Evolutionary conservation across 2,113 vertebrate species (phyloP).

Genomic region (Noturus placidus): DNA sequence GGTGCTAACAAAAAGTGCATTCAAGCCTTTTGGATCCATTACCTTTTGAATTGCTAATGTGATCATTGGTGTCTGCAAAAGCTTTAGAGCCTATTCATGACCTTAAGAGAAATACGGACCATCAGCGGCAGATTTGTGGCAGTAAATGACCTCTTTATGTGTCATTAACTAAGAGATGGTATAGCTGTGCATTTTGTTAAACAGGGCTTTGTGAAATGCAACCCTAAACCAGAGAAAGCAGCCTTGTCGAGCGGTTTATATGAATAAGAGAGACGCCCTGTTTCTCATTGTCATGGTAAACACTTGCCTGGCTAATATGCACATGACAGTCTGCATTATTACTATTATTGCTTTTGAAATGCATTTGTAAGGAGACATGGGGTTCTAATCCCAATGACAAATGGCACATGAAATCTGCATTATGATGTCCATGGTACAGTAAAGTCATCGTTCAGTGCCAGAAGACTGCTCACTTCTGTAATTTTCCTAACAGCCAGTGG

Average conservation of each 20-base stretch:
- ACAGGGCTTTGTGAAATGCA: constrained; percentile 8
- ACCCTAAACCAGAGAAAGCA: background rate
- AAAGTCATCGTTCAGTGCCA: constrained; percentile 8
- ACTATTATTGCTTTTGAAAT: constrained; percentile 20
- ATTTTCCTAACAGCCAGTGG: background rate
- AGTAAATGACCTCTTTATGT: constrained; percentile 33
- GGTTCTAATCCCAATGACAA: background rate
- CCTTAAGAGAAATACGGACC: constrained; percentile 4
- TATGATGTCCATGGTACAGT: background rate
- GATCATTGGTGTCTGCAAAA: constrained; percentile 28
- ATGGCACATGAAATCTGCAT: constrained; percentile 12
- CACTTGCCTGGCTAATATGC: background rate
- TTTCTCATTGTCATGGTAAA: background rate
- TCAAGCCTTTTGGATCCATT: constrained; percentile 39
- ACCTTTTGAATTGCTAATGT: constrained; percentile 49
- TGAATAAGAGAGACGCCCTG: background rate
- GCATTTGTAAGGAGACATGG: constrained; percentile 18
- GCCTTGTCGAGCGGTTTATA: background rate
- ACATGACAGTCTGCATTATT: background rate
- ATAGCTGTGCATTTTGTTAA: background rate
- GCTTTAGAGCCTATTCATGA: constrained; percentile 32
- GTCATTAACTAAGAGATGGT: background rate
- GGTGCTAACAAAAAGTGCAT: constrained; percentile 39
- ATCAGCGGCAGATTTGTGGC: constrained; percentile 1
- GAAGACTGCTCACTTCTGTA: background rate